A percentile compares a stretch with the other conserved stretches of the same genome.
Evolutionary conservation across 2,888 invertebrate genomes (phyloP).

Genomic region (Nesidiocoris tenuis): DNA sequence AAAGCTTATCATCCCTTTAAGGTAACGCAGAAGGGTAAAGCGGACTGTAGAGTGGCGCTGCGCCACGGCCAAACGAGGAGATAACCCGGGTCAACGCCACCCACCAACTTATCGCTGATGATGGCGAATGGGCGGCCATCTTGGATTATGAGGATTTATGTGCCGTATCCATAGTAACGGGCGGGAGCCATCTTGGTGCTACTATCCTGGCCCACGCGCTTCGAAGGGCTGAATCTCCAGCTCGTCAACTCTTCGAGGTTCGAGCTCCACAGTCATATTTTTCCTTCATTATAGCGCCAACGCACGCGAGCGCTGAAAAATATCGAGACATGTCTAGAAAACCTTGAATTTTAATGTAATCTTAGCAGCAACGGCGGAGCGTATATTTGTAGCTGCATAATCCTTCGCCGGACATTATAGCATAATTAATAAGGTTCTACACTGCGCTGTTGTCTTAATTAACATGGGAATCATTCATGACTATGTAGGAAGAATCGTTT

Average conservation of each 20-base stretch:
- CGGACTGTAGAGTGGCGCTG: background rate
- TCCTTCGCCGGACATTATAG: background rate
- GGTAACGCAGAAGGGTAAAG: background rate
- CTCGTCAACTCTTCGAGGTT: background rate
- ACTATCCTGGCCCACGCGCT: background rate
- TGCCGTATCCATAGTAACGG: conserved; percentile 12
- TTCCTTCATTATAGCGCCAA: conserved; percentile 15
- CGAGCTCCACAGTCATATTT: conserved; percentile 20
- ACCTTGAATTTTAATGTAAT: conserved; percentile 25
- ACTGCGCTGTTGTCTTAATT: background rate
- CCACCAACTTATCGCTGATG: background rate
- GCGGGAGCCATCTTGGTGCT: conserved; percentile 20
- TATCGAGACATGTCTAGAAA: conserved; percentile 20
- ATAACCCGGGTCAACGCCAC: background rate
- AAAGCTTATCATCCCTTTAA: too few relatives aligned
- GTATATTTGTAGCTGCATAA: background rate
- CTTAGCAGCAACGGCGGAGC: background rate
- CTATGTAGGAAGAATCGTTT: too few relatives aligned
- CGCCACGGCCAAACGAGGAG: background rate
- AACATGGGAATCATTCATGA: too few relatives aligned
- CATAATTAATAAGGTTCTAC: background rate
- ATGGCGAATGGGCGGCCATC: background rate
- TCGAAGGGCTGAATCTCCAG: conserved; percentile 5
- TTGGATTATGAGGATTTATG: background rate
- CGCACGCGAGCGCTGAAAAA: conserved; percentile 21